Evolutionary conservation across 2,797 vertebrate species (phyloP).

Genomic region (Epinephelus awoara): DNA sequence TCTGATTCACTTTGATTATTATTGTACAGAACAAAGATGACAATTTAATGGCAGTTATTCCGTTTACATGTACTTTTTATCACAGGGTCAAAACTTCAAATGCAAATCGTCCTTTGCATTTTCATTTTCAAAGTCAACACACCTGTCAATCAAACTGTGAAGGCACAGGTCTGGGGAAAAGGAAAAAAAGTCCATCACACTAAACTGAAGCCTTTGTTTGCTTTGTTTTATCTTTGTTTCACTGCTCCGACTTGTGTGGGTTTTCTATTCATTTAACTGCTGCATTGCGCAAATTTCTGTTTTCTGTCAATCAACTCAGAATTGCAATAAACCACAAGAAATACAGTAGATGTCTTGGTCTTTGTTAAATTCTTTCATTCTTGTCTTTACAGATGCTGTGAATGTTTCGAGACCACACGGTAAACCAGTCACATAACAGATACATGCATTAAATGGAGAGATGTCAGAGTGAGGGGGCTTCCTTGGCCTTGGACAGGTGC

Average conservation of each 20-base stretch:
- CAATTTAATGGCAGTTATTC: too few relatives aligned
- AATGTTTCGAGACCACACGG: too few relatives aligned
- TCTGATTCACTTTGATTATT: too few relatives aligned
- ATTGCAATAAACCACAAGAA: background rate
- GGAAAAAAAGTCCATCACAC: background rate
- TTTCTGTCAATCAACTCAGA: background rate
- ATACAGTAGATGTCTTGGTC: background rate
- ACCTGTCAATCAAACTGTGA: conserved; percentile 40
- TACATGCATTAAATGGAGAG: too few relatives aligned
- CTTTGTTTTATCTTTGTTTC: conserved; percentile 2
- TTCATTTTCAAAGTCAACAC: conserved; percentile 27
- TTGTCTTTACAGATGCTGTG: too few relatives aligned
- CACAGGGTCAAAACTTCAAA: background rate
- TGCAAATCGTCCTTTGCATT: conserved; percentile 21
- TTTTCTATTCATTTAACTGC: background rate
- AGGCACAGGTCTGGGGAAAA: background rate
- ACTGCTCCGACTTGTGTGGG: background rate
- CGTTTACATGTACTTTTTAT: background rate
- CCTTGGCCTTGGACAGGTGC: too few relatives aligned
- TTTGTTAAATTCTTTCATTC: too few relatives aligned
- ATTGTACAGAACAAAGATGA: too few relatives aligned
- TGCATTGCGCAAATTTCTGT: conserved; percentile 10
- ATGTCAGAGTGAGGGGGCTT: too few relatives aligned
- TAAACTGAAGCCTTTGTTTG: background rate
- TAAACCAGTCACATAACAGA: too few relatives aligned